Evolutionary conservation across 2,113 vertebrate genomes (phyloP).

Genomic region (Oncorhynchus tshawytscha): DNA sequence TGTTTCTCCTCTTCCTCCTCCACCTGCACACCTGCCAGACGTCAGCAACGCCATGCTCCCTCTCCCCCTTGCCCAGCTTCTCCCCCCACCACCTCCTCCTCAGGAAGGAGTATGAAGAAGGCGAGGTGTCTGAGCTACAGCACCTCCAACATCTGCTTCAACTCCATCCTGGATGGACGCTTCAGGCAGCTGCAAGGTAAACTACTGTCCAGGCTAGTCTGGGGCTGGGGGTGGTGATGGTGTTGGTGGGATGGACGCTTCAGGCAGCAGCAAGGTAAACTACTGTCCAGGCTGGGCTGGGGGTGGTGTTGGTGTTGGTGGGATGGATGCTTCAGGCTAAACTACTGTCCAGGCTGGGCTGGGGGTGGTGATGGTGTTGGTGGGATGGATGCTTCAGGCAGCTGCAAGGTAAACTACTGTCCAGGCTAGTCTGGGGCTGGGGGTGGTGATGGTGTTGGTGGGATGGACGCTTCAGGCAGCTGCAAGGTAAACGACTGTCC

Average conservation of each 20-base stretch:
- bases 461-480: too few species aligned
- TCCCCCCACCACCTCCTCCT: constrained; percentile 46
- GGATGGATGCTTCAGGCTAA: constrained; percentile 53
- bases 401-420: too few species aligned
- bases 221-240: too few species aligned
- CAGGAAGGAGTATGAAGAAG: constrained; percentile 66
- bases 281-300: background rate
- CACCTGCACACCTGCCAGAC: constrained; percentile 42
- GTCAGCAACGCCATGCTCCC: constrained; percentile 40
- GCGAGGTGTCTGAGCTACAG: constrained; percentile 76
- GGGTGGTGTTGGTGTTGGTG: too few species aligned
- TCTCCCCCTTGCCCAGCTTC: constrained; percentile 23
- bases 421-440: too few species aligned
- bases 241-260: constrained; percentile 70
- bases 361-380: too few species aligned
- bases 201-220: background rate
- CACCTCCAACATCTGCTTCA: constrained; percentile 76
- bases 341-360: too few species aligned
- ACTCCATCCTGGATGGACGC: constrained; percentile 77
- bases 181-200: constrained; percentile 82
- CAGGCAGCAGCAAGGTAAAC: constrained; percentile 73
- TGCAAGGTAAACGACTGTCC: too few species aligned
- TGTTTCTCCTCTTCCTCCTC: constrained; percentile 42
- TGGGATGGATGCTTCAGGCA: too few species aligned
- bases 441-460: too few species aligned